Conservation (phyloP, 2,888 invertebrate genomes). For the Oxytorus armatus region DNA sequence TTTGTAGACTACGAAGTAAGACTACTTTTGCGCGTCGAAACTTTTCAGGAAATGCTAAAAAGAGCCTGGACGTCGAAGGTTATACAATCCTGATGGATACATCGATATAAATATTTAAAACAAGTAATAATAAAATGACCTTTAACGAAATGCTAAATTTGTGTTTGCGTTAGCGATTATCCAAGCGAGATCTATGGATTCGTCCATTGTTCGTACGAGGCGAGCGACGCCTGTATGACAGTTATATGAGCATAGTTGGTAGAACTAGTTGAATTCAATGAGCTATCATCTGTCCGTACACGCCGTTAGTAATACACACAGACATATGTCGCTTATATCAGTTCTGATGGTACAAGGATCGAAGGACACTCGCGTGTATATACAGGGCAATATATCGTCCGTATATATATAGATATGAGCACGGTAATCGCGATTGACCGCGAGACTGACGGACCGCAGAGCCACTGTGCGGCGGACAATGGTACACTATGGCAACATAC, state of each 20-base stretch:
- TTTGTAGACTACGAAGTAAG: too few relatives aligned
- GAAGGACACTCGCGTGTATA: conserved; percentile 3
- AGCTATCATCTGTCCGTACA: conserved; percentile 28
- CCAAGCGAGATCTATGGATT: conserved; percentile 11
- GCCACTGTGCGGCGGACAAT: conserved; percentile 1
- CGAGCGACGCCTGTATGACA: not conserved
- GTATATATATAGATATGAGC: conserved; percentile 10
- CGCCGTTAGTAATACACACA: conserved; percentile 13
- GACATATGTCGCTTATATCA: conserved; percentile 19
- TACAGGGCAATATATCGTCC: not conserved
- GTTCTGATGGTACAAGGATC: conserved; percentile 27
- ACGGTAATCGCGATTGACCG: conserved; percentile 47
- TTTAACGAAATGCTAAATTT: not conserved
- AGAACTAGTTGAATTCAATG: conserved; percentile 30
- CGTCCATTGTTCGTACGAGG: not conserved
- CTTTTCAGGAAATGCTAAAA: too few relatives aligned
- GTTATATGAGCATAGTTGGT: conserved; percentile 15
- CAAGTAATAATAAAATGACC: too few relatives aligned
- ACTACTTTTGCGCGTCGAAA: too few relatives aligned
- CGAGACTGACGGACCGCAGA: conserved; percentile 33
- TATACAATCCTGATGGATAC: too few relatives aligned
- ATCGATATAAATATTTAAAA: too few relatives aligned
- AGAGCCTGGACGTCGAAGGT: too few relatives aligned
- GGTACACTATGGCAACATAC: conserved; percentile 27
- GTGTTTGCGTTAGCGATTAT: not conserved